These are phyloP conservation scores for Onychomys torridus DNA, from an alignment of 2,797 vertebrate genomes.

Conservation along the genomic window DNA sequence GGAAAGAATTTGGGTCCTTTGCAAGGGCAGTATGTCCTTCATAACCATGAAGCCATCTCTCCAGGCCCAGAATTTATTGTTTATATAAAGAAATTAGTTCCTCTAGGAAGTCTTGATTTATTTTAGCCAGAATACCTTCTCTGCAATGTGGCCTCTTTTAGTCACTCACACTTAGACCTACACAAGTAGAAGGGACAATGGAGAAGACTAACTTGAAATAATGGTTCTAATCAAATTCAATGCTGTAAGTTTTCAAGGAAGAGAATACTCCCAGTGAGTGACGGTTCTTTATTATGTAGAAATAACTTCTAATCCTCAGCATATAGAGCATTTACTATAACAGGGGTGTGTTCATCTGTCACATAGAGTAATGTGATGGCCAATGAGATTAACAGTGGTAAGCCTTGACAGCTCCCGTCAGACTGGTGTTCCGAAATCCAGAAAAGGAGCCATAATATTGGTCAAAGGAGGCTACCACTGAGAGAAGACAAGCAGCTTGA, in stretches of 20 bases:
- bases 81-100: slow-evolving; percentile 34
- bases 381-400: slow-evolving; percentile 13
- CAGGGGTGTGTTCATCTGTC: slow-evolving; percentile 27
- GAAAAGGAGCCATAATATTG: not conserved
- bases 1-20: not conserved
- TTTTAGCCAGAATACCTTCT: slow-evolving; percentile 69
- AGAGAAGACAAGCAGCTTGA: not conserved
- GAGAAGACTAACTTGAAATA: slow-evolving; percentile 77
- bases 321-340: slow-evolving; percentile 75
- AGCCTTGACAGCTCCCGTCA: slow-evolving; percentile 33
- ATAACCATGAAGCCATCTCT: not conserved
- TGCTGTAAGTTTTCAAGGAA: slow-evolving; percentile 79
- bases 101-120: not conserved
- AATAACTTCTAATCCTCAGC: slow-evolving; percentile 77
- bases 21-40: not conserved
- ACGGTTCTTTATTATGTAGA: slow-evolving; percentile 76
- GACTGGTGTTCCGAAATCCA: not conserved
- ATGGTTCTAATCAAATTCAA: slow-evolving; percentile 84
- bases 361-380: slow-evolving; percentile 56
- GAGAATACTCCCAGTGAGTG: slow-evolving; percentile 68
- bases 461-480: not conserved
- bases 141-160: slow-evolving; percentile 40
- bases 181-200: slow-evolving; percentile 13
- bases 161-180: slow-evolving; percentile 73
- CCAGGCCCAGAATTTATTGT: not conserved